These are phyloP conservation scores for Pangasianodon hypophthalmus DNA, from an alignment of 2,113 vertebrate genomes.

Conservation along the genomic window DNA sequence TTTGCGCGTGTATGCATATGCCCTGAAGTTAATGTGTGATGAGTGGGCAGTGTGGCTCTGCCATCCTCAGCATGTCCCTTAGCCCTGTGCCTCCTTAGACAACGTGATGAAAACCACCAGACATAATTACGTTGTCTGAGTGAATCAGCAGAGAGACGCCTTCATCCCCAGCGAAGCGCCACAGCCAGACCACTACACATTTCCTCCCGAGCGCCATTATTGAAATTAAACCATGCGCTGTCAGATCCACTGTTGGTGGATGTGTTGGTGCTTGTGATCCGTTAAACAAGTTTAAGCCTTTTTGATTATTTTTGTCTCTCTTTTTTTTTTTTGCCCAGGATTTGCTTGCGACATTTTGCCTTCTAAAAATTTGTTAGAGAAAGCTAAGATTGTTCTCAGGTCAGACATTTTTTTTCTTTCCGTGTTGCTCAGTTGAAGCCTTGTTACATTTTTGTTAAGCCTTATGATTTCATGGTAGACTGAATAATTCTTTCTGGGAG, in stretches of 20 bases:
- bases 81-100: conserved; percentile 49
- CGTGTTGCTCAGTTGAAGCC: conserved; percentile 1
- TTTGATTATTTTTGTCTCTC: conserved; percentile 17
- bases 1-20: not conserved
- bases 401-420: not conserved
- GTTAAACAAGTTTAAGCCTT: conserved; percentile 53
- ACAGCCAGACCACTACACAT: conserved; percentile 50
- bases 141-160: conserved; percentile 66
- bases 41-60: conserved; percentile 47
- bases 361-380: not conserved
- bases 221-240: conserved; percentile 55
- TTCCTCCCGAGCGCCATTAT: conserved; percentile 53
- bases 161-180: conserved; percentile 50
- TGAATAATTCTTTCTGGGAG: conserved; percentile 1
- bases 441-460: conserved; percentile 20
- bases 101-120: conserved; percentile 58
- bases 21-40: conserved; percentile 52
- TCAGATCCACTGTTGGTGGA: conserved; percentile 47
- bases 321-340: not conserved
- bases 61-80: conserved; percentile 29
- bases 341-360: conserved; percentile 10
- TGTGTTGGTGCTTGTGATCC: conserved; percentile 40
- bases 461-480: conserved; percentile 13
- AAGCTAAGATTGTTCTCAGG: not conserved
- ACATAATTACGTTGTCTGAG: conserved; percentile 73